Evolutionary conservation across 2,797 vertebrate genomes (phyloP), one percentile per base, ranked within the genome.

Genomic region (Amblyraja radiata): DNA sequence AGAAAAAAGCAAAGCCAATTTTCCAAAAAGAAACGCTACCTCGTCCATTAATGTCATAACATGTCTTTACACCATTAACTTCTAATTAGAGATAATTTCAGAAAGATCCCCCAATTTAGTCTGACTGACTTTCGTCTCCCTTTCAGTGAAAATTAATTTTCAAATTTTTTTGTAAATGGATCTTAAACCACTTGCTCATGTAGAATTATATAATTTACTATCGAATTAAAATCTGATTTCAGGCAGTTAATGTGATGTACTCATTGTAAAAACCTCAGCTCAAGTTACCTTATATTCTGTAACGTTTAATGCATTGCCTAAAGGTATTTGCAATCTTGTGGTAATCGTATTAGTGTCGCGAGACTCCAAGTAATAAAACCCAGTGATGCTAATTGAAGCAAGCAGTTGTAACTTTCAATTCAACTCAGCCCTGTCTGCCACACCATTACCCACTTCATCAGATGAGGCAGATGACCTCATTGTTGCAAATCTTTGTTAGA

Each of bases 281-380:
- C 84, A 88, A 88, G 65, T 88, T 65, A 68, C 61, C 61, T 68
- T 88, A 68, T n/a, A 88, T 88, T 63, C 84, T 68, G 84, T 68
- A 65, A 88, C 63, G 21, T 36, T 88, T 65, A 88, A 68, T 65
- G 8, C 84, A 68, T 68, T 21, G 63, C 84, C 84, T 36, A 21
- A 88, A 68, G 84, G 63, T 68, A 88, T 36, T 18, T 88, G n/a
- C 61, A 68, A 88, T 65, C 84, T 68, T 36, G 16, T 36, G 36
- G n/a, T 88, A 65, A 88, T 88, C n/a, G n/a, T 63, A 88, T 88
- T 88, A 68, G 84, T 8, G 18, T 68, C 32, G 7, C 4, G 61
- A 88, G 84, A 36, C 61, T 84, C 81, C 81, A 61, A n/a, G 54
- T 84, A 28, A 61, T 84, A 25, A 84, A 88, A 88, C 14, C 63